phyloP scores from a whole-genome alignment of 2,113 vertebrate genomes.

The Mandrillus leucophaeus region DNA sequence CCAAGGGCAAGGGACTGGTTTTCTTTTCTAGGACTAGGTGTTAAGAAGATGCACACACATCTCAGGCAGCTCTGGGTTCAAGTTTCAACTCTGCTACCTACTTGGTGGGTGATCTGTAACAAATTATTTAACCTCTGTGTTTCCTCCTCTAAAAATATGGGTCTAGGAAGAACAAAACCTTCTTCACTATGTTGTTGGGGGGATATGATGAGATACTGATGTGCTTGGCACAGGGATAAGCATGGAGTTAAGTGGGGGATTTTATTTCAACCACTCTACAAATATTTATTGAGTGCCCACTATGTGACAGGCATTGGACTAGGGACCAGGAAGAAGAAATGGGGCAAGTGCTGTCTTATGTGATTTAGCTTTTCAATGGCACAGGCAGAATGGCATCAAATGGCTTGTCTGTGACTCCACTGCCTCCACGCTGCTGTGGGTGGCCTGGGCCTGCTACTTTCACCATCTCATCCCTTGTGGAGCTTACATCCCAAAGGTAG shows the following conservation, averaged over 20 bases:
- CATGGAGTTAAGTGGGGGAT: not conserved
- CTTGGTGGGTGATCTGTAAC: not conserved
- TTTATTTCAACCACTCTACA: not conserved
- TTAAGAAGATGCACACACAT: not conserved
- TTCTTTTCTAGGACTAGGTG: not conserved
- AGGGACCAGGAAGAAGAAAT: not conserved
- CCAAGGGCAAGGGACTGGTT: not conserved
- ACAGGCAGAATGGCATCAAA: not conserved
- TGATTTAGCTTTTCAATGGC: not conserved
- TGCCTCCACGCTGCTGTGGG: not conserved
- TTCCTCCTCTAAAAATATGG: not conserved
- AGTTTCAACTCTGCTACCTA: constrained; percentile 23
- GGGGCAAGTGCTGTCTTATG: not conserved
- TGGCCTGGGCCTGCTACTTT: not conserved
- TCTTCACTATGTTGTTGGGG: not conserved
- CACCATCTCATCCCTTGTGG: not conserved
- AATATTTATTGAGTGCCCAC: not conserved
- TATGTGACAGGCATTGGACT: not conserved
- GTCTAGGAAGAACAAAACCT: not conserved
- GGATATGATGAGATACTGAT: not conserved
- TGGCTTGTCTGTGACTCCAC: not conserved
- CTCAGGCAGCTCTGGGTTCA: not conserved
- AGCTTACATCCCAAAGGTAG: not conserved
- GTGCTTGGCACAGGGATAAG: not conserved
- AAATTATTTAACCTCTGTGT: not conserved